phyloP scores from a whole-genome alignment of 2,888 invertebrate species.

The Amaurobius ferox region DNA sequence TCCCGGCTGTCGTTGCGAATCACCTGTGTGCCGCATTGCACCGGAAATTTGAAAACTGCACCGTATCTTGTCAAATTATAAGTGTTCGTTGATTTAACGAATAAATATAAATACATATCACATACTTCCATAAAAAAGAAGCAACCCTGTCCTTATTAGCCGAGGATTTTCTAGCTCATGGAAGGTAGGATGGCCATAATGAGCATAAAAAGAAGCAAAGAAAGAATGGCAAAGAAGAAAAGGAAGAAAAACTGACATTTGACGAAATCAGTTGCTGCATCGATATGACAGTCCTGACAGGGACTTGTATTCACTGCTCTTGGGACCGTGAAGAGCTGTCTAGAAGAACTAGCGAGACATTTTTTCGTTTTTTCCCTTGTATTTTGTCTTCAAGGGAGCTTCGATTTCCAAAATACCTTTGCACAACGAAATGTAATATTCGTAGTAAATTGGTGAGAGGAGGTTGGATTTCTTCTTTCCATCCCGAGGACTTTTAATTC shows the following conservation, averaged over 20 bases:
- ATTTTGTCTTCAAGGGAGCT: conserved; percentile 5
- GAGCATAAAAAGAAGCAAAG: conserved; percentile 16
- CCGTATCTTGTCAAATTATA: conserved; percentile 18
- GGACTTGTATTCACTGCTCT: conserved; percentile 30
- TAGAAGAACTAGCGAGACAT: conserved; percentile 3
- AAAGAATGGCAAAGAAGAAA: neutral
- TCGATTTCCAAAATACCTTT: conserved; percentile 30
- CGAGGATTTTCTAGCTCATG: conserved; percentile 6
- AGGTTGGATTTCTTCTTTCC: conserved; percentile 24
- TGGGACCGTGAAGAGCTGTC: conserved; percentile 42
- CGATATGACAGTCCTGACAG: conserved; percentile 56
- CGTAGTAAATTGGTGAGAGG: conserved; percentile 46
- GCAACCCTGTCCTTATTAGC: conserved; percentile 8
- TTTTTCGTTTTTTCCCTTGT: neutral
- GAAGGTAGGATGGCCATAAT: conserved; percentile 17
- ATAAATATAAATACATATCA: conserved; percentile 18
- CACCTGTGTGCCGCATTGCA: conserved; percentile 8
- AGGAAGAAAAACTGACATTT: conserved; percentile 21
- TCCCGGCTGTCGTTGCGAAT: conserved; percentile 8
- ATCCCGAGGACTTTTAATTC: neutral
- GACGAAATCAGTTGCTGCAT: conserved; percentile 58
- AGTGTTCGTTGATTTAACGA: conserved; percentile 18
- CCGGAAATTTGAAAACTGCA: conserved; percentile 18
- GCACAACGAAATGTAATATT: conserved; percentile 24
- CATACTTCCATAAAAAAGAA: conserved; percentile 9